Base-by-base conservation (phyloP, 2,113 vertebrate species). In the Hirundichthys speculiger region DNA sequence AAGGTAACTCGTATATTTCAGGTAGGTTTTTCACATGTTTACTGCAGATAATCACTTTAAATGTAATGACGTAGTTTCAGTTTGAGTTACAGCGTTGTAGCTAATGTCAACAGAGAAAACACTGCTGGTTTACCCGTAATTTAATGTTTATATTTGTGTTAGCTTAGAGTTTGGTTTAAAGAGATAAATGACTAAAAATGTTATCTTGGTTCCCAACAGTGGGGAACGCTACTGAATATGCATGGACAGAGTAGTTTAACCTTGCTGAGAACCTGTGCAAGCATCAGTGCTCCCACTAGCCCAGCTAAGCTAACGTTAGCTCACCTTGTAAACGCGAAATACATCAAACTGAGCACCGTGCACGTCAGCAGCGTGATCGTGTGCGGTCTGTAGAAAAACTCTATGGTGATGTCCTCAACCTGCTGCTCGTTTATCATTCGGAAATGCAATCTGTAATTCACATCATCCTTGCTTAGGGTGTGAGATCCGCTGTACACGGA, bases 341-440 rank as follows among this genome's bases (percentile, higher is more conserved):
- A 96, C 97, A 98, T 98, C 73, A 99, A 87, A 67, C 96, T 95
- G 86, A 98, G 93, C 87, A 95, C 95, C 54, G 96, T 96, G 92
- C 96, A 95, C 68, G 95, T 97, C 62, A 98, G 94, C 66, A 99
- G 90, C 4, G 94, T 98, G 79, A 99, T 98, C 54, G 97, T 99
- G 91, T 98, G 97, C 0, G 97, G 96, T 52, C 92, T 94, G 88
- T 99, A 99, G 93, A 99, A 99, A 80, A 99, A 99, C 30, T 99
- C 96, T 25, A 98, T 93, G 54, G 96, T 98, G 91, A 99, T 99
- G 79, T 99, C 97, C 73, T 99, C 97, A 71, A 99, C 97, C 87
- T 99, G 97, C 96, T 99, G 97, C 88, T 99, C 97, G 88, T 99
- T 99, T 79, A 99, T 98, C 96, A 99, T 99, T 75, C 96, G 95